Evolutionary conservation across 2,113 vertebrate species (phyloP).

Genomic region (Delphinapterus leucas): DNA sequence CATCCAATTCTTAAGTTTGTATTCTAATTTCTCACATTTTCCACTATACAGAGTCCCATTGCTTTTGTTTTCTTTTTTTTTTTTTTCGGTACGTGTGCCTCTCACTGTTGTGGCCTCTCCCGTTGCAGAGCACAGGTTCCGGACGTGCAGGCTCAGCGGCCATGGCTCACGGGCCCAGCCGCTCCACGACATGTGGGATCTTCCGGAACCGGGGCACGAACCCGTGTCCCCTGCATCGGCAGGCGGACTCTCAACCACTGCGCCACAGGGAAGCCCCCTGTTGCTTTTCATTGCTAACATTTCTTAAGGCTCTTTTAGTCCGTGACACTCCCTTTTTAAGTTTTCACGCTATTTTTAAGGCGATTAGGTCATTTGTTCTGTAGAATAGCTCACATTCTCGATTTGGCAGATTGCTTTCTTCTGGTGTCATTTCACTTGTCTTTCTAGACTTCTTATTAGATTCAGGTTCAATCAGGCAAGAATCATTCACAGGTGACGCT

Average conservation of each 20-base stretch:
- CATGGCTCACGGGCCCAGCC: too few relatives aligned
- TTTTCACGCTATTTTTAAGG: neutral
- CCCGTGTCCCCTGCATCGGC: too few relatives aligned
- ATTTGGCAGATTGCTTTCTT: neutral
- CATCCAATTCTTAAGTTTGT: neutral
- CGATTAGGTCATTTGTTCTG: neutral
- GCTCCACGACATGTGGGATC: too few relatives aligned
- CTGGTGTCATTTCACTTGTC: neutral
- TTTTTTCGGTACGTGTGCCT: too few relatives aligned
- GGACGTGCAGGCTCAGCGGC: fast-evolving
- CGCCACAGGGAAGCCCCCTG: neutral
- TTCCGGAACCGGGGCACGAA: too few relatives aligned
- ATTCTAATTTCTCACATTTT: neutral
- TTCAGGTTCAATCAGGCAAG: neutral
- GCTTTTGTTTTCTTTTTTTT: neutral
- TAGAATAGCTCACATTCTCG: neutral
- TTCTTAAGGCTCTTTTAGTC: neutral
- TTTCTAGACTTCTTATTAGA: neutral
- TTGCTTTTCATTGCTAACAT: neutral
- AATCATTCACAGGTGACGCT: neutral
- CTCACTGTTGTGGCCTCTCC: too few relatives aligned
- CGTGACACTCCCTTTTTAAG: neutral
- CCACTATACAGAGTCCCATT: neutral
- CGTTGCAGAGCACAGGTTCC: too few relatives aligned
- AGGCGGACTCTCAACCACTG: too few relatives aligned